These are phyloP conservation scores for Drosophila ananassae DNA, from an alignment of 1,140 invertebrate genomes.

Conservation along the genomic window DNA sequence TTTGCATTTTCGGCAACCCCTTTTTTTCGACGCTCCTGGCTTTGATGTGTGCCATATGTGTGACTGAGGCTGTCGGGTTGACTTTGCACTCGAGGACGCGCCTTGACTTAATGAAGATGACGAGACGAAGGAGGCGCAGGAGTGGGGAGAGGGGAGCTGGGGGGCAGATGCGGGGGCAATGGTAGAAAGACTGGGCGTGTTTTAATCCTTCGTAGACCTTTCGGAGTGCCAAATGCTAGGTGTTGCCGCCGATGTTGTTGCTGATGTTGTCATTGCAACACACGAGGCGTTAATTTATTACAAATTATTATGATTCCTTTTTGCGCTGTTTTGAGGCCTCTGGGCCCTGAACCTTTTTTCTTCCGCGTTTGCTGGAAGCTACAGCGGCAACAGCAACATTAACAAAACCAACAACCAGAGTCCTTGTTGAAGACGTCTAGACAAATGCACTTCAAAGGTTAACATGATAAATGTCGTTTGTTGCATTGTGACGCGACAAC, in stretches of 20 bases:
- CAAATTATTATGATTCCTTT: conserved; percentile 81
- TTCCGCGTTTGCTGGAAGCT: conserved; percentile 33
- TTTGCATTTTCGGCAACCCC: not conserved
- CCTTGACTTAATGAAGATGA: conserved; percentile 80
- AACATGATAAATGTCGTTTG: conserved; percentile 83
- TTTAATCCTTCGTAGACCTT: conserved; percentile 63
- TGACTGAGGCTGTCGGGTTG: conserved; percentile 41
- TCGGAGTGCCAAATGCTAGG: conserved; percentile 34
- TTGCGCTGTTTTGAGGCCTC: conserved; percentile 28
- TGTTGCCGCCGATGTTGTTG: conserved; percentile 48
- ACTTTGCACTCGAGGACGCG: conserved; percentile 68
- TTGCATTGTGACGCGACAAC: conserved; percentile 74
- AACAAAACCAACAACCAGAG: conserved; percentile 46
- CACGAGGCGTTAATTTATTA: conserved; percentile 80
- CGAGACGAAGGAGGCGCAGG: conserved; percentile 32
- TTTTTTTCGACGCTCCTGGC: not conserved
- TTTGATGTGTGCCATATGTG: conserved; percentile 48
- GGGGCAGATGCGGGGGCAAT: conserved; percentile 10
- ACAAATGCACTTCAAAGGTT: conserved; percentile 83
- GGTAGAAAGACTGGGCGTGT: conserved; percentile 44
- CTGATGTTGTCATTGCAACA: conserved; percentile 42
- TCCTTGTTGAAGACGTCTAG: conserved; percentile 80
- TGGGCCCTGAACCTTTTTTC: conserved; percentile 26
- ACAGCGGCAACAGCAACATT: conserved; percentile 20
- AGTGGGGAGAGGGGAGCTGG: not conserved